A percentile compares a stretch with the other conserved stretches of the same genome.
phyloP scores from a whole-genome alignment of 2,888 invertebrate species.

The Criorhina ranunculi region DNA sequence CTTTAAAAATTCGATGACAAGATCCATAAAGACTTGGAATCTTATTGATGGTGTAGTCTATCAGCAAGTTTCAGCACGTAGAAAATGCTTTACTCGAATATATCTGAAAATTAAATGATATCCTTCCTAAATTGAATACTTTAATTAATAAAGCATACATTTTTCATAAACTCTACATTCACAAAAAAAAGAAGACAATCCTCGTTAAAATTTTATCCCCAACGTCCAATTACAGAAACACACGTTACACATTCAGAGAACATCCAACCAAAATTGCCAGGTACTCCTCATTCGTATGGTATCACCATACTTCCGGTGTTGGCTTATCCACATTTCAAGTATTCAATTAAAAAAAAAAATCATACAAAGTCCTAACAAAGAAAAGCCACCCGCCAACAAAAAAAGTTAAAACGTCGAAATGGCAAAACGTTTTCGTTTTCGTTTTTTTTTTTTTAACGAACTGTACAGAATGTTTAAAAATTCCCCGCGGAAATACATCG shows the following conservation, averaged over 20 bases:
- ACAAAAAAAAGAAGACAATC: too few relatives aligned
- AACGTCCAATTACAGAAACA: conserved; percentile 25
- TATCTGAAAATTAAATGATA: too few relatives aligned
- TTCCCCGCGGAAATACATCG: conserved; percentile 61
- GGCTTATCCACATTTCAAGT: conserved; percentile 30
- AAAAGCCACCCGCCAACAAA: conserved; percentile 18
- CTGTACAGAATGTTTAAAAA: conserved; percentile 26
- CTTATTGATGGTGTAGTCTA: too few relatives aligned
- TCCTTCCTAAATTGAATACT: too few relatives aligned
- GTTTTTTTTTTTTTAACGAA: not conserved
- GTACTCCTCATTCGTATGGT: conserved; percentile 4
- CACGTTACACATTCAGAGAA: conserved; percentile 20
- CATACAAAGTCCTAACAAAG: conserved; percentile 15
- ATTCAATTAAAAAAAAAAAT: conserved; percentile 22
- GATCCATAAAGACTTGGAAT: too few relatives aligned
- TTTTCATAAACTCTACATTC: too few relatives aligned
- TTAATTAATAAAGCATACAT: too few relatives aligned
- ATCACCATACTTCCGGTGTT: conserved; percentile 37
- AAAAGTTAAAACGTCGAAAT: conserved; percentile 1
- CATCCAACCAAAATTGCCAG: conserved; percentile 10
- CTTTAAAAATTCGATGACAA: too few relatives aligned
- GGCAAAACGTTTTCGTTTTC: not conserved
- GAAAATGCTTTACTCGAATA: too few relatives aligned
- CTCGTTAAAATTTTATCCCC: conserved; percentile 9
- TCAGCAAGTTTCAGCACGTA: too few relatives aligned